Percentiles rank a stretch among this genome's conserved stretches.
phyloP scores from a whole-genome alignment of 2,113 vertebrate species.

The Tilapia sparmanii region DNA sequence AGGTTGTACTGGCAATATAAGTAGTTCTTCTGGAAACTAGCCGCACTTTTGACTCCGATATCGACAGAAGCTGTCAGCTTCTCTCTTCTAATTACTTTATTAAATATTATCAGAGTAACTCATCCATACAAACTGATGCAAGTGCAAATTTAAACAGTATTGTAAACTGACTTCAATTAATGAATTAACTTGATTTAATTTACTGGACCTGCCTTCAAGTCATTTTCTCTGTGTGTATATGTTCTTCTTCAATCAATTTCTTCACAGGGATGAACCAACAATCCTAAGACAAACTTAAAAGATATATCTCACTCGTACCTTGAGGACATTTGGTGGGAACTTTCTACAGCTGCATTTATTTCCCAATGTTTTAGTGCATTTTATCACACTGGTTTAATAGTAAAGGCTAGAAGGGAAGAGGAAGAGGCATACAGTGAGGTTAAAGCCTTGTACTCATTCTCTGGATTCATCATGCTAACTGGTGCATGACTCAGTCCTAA shows the following conservation, averaged over 20 bases:
- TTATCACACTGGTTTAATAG: not conserved
- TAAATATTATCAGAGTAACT: not conserved
- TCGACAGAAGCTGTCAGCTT: not conserved
- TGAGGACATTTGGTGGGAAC: not conserved
- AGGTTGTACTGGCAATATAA: not conserved
- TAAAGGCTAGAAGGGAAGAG: not conserved
- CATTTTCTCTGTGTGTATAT: not conserved
- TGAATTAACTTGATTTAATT: not conserved
- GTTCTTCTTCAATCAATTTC: not conserved
- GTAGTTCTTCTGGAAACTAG: not conserved
- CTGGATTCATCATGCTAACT: conserved; percentile 47
- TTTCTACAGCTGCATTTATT: not conserved
- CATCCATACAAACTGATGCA: not conserved
- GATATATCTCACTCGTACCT: not conserved
- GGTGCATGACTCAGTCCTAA: conserved; percentile 54
- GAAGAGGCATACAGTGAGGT: conserved; percentile 4
- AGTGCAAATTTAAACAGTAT: not conserved
- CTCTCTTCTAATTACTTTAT: not conserved
- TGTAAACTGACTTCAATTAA: not conserved
- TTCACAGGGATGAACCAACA: not conserved
- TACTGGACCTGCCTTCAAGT: not conserved
- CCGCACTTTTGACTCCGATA: not conserved
- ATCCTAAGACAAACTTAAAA: not conserved
- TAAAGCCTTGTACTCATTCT: conserved; percentile 10
- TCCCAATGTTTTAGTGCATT: not conserved